phyloP scores from a whole-genome alignment of 2,888 invertebrate species.

The Dendrolimus houi region DNA sequence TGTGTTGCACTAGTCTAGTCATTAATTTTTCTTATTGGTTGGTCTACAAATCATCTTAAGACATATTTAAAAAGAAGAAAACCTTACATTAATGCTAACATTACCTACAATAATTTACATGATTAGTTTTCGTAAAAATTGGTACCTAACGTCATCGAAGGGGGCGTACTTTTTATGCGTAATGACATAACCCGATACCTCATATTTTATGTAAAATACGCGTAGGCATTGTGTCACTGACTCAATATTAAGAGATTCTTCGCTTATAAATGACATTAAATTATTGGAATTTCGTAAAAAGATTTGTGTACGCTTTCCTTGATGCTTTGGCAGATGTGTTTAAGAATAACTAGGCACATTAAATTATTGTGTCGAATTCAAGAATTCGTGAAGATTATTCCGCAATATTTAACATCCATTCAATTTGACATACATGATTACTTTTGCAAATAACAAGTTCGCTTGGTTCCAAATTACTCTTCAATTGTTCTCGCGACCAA shows the following conservation, averaged over 20 bases:
- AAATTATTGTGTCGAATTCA: background rate
- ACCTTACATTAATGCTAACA: too few relatives aligned
- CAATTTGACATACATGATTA: too few relatives aligned
- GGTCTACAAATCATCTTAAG: too few relatives aligned
- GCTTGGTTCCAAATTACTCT: background rate
- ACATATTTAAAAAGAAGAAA: too few relatives aligned
- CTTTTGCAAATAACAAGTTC: background rate
- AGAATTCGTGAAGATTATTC: constrained; percentile 4
- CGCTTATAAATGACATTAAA: background rate
- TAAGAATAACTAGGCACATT: background rate
- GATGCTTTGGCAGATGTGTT: background rate
- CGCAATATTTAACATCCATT: background rate
- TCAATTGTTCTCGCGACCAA: background rate
- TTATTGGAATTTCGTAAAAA: background rate
- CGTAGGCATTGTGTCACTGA: background rate
- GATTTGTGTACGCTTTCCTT: background rate
- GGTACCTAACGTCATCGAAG: too few relatives aligned
- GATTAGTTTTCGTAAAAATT: too few relatives aligned
- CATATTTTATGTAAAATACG: background rate
- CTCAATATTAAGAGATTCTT: too few relatives aligned
- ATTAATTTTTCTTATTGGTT: too few relatives aligned
- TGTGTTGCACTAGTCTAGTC: too few relatives aligned
- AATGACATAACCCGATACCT: too few relatives aligned
- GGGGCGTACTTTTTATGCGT: too few relatives aligned
- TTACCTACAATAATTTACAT: too few relatives aligned